Evolutionary conservation across 2,797 vertebrate species (phyloP).

Genomic region (Gorsachius magnificus): DNA sequence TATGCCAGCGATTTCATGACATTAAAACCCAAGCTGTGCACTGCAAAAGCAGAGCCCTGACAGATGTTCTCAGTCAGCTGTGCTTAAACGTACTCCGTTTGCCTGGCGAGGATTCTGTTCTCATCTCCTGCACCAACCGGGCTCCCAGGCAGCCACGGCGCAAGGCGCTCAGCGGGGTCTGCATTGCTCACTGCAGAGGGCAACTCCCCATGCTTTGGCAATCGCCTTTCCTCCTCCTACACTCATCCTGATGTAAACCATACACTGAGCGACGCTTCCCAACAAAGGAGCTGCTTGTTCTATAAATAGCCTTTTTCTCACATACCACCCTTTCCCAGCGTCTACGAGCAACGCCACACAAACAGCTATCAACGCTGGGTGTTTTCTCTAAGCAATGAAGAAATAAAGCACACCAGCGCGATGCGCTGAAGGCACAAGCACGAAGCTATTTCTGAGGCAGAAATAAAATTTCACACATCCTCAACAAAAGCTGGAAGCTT

Average conservation of each 20-base stretch:
- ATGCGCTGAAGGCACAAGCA: background rate
- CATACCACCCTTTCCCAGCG: background rate
- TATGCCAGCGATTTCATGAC: background rate
- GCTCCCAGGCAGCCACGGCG: background rate
- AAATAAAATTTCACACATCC: background rate
- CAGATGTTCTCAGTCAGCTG: background rate
- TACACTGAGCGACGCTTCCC: background rate
- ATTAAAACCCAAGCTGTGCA: background rate
- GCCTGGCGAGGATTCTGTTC: background rate
- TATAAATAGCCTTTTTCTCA: background rate
- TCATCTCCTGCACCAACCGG: background rate
- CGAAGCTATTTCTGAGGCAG: background rate
- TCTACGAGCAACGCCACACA: background rate
- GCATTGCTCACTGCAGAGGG: background rate
- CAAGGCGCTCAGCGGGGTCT: background rate
- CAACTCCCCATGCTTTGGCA: background rate
- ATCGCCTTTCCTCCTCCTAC: background rate
- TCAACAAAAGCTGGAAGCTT: background rate
- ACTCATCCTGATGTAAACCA: background rate
- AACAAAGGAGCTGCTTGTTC: background rate
- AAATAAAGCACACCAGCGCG: background rate
- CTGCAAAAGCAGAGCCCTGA: background rate
- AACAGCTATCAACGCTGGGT: background rate
- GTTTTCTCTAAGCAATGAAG: background rate
- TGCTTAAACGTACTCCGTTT: fast-evolving